Evolutionary conservation across 2,797 vertebrate genomes (phyloP).

Genomic region (Sebastes vulpes): DNA sequence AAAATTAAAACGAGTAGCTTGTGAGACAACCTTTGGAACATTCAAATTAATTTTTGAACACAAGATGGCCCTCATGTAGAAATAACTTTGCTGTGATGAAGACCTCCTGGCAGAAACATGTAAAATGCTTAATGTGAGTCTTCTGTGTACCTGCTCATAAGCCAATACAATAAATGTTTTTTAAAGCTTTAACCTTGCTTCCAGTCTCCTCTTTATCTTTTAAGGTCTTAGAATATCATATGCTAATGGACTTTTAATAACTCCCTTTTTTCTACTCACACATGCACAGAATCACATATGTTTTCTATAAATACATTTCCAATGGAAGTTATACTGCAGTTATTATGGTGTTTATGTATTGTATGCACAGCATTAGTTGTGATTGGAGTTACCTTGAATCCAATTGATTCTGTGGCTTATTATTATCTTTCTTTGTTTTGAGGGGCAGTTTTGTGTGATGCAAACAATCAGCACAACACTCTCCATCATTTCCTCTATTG

Average conservation of each 20-base stretch:
- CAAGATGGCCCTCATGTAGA: not conserved
- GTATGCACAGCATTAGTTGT: not conserved
- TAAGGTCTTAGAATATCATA: not conserved
- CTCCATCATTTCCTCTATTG: conserved; percentile 14
- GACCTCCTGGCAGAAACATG: not conserved
- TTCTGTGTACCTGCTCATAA: not conserved
- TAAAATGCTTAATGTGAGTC: not conserved
- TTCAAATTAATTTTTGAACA: not conserved
- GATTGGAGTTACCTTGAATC: not conserved
- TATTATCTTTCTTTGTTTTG: not conserved
- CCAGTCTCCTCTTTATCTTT: not conserved
- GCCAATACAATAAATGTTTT: not conserved
- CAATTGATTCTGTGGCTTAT: not conserved
- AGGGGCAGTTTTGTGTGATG: not conserved
- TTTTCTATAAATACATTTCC: not conserved
- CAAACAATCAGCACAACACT: conserved; percentile 7
- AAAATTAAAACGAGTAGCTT: not conserved
- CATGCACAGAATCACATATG: not conserved
- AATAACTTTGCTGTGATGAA: not conserved
- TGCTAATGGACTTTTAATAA: not conserved
- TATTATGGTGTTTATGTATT: not conserved
- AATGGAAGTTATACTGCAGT: not conserved
- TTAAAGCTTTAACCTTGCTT: not conserved
- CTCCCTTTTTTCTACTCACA: not conserved
- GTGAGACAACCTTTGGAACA: not conserved